Percentiles rank a stretch among this genome's conserved stretches.
These are phyloP conservation scores for Triplophysa siluroides DNA, from an alignment of 2,113 vertebrate species.

Conservation along the genomic window DNA sequence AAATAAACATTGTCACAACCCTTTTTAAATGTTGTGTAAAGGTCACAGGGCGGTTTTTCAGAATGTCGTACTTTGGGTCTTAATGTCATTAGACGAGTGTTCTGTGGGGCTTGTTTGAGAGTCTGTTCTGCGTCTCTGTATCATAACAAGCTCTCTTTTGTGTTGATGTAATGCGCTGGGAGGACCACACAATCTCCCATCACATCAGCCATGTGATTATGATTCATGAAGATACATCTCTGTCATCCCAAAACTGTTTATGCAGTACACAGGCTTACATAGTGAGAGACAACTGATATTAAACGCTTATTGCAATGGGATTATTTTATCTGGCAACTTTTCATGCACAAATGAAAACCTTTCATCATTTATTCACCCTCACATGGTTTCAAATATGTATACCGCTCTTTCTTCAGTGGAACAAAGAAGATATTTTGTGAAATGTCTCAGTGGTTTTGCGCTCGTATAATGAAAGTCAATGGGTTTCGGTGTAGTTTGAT, in stretches of 20 bases:
- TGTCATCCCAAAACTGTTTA: not conserved
- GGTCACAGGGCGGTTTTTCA: constrained; percentile 48
- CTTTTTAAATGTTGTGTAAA: not conserved
- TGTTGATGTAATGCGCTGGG: constrained; percentile 54
- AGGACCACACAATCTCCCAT: constrained; percentile 38
- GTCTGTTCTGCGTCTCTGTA: not conserved
- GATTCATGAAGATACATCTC: constrained; percentile 53
- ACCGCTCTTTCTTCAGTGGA: too few relatives aligned
- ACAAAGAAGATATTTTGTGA: too few relatives aligned
- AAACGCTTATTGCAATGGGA: too few relatives aligned
- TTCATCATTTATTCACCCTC: too few relatives aligned
- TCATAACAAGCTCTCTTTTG: constrained; percentile 66
- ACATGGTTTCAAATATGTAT: too few relatives aligned
- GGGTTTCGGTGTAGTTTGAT: too few relatives aligned
- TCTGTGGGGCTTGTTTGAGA: constrained; percentile 42
- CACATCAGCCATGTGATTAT: constrained; percentile 61
- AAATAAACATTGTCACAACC: not conserved
- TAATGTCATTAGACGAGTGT: constrained; percentile 67
- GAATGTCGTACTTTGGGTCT: not conserved
- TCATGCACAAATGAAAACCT: too few relatives aligned
- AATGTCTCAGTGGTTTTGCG: too few relatives aligned
- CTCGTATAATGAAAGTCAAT: too few relatives aligned
- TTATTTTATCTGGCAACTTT: too few relatives aligned
- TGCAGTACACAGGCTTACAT: not conserved
- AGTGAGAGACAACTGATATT: not conserved